Conservation (phyloP, 1,140 invertebrate species). For the Gonatopus flavifemur region DNA sequence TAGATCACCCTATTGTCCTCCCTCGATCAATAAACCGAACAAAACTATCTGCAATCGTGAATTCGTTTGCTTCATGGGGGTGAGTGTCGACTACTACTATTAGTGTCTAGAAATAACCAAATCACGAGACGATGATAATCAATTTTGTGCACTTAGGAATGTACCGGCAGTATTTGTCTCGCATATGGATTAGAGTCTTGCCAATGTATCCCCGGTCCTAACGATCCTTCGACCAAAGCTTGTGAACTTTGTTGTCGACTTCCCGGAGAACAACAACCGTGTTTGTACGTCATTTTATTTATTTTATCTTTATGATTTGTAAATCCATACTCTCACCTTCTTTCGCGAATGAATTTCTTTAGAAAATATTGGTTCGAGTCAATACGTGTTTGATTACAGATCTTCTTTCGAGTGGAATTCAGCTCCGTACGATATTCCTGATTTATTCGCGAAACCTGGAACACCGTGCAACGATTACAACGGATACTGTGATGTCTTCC, state of each 20-base stretch:
- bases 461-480: constrained; percentile 98
- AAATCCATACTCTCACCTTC: neutral
- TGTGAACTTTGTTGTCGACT: constrained; percentile 89
- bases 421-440: constrained; percentile 84
- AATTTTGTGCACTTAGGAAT: constrained; percentile 65
- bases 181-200: constrained; percentile 95
- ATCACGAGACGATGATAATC: neutral
- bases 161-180: constrained; percentile 89
- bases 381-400: constrained; percentile 60
- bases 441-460: constrained; percentile 90
- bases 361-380: no score
- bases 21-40: constrained; percentile 90
- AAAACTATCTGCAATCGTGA: constrained; percentile 93
- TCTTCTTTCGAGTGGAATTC: constrained; percentile 91
- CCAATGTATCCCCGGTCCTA: constrained; percentile 78
- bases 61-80: constrained; percentile 93
- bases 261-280: constrained; percentile 78
- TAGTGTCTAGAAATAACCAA: no score
- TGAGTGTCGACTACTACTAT: constrained; percentile 66
- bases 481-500: constrained; percentile 99
- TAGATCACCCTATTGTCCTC: constrained; percentile 78
- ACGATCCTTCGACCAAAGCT: constrained; percentile 79
- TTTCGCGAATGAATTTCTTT: neutral
- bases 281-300: constrained; percentile 57
- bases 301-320: neutral